Conservation (phyloP, 2,113 vertebrate species). For the Hemiprocne comata region DNA sequence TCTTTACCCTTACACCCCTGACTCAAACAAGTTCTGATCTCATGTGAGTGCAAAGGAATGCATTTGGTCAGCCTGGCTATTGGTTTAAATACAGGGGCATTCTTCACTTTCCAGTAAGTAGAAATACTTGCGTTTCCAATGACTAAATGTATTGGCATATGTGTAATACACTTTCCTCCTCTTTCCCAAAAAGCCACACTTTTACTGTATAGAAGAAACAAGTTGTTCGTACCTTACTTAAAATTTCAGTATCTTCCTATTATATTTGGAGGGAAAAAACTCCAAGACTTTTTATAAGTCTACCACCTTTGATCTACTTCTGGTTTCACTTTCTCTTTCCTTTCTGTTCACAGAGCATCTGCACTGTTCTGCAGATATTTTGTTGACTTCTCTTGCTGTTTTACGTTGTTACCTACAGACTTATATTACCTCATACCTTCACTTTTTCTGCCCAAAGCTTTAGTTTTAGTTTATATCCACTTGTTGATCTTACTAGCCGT, state of each 20-base stretch:
- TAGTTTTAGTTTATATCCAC: neutral
- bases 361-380: neutral
- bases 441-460: neutral
- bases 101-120: neutral
- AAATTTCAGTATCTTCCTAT: rapidly evolving
- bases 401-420: neutral
- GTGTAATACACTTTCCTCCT: neutral
- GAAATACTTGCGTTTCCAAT: neutral
- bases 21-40: neutral
- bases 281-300: neutral
- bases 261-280: neutral
- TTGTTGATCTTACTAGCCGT: neutral
- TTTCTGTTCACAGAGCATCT: neutral
- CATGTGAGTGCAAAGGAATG: neutral
- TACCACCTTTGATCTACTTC: neutral
- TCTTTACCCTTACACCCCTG: neutral
- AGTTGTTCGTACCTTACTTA: neutral
- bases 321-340: neutral
- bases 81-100: neutral
- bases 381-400: neutral
- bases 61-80: neutral
- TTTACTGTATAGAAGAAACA: neutral
- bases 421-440: neutral
- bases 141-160: neutral
- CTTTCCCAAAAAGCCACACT: neutral